phyloP scores from a whole-genome alignment of 92 coral and sea anemone genomes.

The Montipora capitata region DNA sequence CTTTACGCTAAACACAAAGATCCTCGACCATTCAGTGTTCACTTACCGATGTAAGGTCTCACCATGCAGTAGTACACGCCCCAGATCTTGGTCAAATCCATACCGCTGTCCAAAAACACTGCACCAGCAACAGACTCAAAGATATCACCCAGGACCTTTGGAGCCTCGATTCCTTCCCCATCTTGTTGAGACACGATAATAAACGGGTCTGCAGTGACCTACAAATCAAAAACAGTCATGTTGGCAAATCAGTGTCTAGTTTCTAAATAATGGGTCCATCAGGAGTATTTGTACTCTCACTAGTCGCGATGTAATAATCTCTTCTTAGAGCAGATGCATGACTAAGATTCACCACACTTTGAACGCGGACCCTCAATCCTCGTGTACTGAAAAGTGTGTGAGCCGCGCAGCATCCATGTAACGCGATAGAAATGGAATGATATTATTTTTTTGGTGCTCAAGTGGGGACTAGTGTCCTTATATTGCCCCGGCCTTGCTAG shows the following conservation, averaged over 20 bases:
- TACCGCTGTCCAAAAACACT: slow-evolving; percentile 98
- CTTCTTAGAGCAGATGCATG: too few relatives aligned
- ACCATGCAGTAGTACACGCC: slow-evolving; percentile 93
- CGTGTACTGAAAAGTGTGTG: neutral
- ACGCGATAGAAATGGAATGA: too few relatives aligned
- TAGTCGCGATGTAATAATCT: too few relatives aligned
- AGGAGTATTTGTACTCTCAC: too few relatives aligned
- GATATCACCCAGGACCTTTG: slow-evolving; percentile 97
- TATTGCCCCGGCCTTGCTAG: too few relatives aligned
- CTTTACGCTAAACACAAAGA: neutral
- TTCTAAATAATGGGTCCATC: too few relatives aligned
- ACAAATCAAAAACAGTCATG: neutral
- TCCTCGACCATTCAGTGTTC: neutral
- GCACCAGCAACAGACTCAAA: slow-evolving; percentile 99
- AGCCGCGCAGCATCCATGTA: too few relatives aligned
- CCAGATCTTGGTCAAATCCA: slow-evolving; percentile 91
- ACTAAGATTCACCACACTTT: too few relatives aligned
- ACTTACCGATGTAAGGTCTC: slow-evolving; percentile 89
- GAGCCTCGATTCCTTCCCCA: slow-evolving; percentile 94
- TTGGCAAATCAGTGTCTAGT: too few relatives aligned
- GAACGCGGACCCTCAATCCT: too few relatives aligned
- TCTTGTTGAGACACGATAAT: slow-evolving; percentile 76
- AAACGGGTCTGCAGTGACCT: slow-evolving; percentile 92
- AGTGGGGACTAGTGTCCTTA: too few relatives aligned
- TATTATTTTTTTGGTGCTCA: too few relatives aligned